These are phyloP conservation scores for Acleris laterana DNA, from an alignment of 2,888 invertebrate species.

Conservation along the genomic window DNA sequence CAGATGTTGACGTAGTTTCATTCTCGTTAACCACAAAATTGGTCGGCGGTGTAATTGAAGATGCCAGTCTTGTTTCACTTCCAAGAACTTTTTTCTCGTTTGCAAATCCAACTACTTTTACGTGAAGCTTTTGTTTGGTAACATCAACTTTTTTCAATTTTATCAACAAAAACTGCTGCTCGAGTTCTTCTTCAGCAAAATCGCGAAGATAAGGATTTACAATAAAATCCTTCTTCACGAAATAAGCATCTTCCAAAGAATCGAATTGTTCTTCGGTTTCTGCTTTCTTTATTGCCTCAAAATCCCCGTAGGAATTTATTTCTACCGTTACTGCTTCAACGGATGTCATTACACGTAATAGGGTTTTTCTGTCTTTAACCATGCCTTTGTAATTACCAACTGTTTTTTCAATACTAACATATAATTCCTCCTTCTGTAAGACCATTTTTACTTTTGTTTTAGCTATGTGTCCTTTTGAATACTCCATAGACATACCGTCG, in stretches of 20 bases:
- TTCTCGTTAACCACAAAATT: slow-evolving; percentile 49
- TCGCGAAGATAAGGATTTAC: slow-evolving; percentile 63
- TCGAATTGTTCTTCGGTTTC: slow-evolving; percentile 59
- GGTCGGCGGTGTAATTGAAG: slow-evolving; percentile 49
- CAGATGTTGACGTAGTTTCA: slow-evolving; percentile 52
- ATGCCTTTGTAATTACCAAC: slow-evolving; percentile 63
- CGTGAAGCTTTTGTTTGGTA: slow-evolving; percentile 56
- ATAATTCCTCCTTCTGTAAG: slow-evolving; percentile 54
- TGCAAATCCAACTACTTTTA: slow-evolving; percentile 62
- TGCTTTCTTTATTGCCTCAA: slow-evolving; percentile 53
- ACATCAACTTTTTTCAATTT: slow-evolving; percentile 65
- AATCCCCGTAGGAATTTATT: slow-evolving; percentile 57
- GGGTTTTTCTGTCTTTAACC: slow-evolving; percentile 59
- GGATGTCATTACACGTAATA: slow-evolving; percentile 65
- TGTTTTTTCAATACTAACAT: slow-evolving; percentile 62
- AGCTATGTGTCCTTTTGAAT: slow-evolving; percentile 57
- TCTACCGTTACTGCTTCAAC: slow-evolving; percentile 56
- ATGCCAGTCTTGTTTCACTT: slow-evolving; percentile 43
- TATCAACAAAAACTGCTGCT: slow-evolving; percentile 63
- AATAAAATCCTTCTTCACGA: slow-evolving; percentile 56
- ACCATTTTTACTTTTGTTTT: slow-evolving; percentile 54
- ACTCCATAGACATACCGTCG: slow-evolving; percentile 67
- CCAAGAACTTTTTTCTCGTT: slow-evolving; percentile 56
- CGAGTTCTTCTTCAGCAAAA: slow-evolving; percentile 43
- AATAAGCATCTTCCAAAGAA: slow-evolving; percentile 58